Evolutionary conservation across 2,113 vertebrate genomes (phyloP), one percentile per base, ranked within the genome.

Genomic region (Megaceryle maxima): DNA sequence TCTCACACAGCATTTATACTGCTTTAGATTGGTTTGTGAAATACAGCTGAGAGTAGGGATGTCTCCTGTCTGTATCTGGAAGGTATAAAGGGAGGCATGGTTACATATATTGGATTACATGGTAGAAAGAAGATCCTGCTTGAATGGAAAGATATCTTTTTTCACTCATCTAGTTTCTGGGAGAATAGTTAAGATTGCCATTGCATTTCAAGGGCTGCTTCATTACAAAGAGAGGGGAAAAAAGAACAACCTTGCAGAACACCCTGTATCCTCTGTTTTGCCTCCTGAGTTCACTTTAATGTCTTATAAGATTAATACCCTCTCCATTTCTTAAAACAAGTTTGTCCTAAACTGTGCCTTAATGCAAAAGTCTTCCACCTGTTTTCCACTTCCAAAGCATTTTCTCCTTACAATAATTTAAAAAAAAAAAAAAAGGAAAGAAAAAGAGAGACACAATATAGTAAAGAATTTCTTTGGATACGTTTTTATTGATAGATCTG

Each of bases 141-240:
- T 86, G 60, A 95, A 96, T 86, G 79, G 96, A 94, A 93, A 88
- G 94, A 31, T 92, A 96, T 95, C 90, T 92, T 95, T 93, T 96
- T 96, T 96, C 94, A 25, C 63, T 94, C 88, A 43, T 86, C 79
- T 92, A 17, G 87, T 93, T 91, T 95, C 91, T 90, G 72, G 82
- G 79, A 80, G 90, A 88, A 83, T 59, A 91, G 59, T 93, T 94
- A 91, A 95, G 87, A 70, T 83, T 86, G 43, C 92, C 78, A n/a
- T 48, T 92, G 85, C 59, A 74, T 95, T 96, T 93, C 83, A 93
- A 90, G 75, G 19, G 33, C 26, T 90, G 66, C 56, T 84, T 95
- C 66, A 51, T 92, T 82, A 93, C 75, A 73, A 64, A 79, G 37
- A 46, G 0, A 0, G 14, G 11, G 1, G 5, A 19, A 37, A 11